Evolutionary conservation across 2,113 vertebrate species (phyloP), one percentile per base, ranked within the genome.

Genomic region (Trinectes maculatus): DNA sequence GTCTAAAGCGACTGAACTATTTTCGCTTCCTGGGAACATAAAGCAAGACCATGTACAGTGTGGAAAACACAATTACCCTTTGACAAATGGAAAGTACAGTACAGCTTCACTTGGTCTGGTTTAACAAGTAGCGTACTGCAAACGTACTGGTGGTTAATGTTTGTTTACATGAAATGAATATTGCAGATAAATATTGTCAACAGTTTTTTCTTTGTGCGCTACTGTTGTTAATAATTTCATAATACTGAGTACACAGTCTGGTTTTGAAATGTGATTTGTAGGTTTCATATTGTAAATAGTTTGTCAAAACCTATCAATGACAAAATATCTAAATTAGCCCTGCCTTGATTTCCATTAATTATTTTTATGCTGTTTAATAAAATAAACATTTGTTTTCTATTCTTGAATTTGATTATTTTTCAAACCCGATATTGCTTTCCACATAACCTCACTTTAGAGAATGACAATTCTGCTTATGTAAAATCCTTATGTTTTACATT

Each of bases 291-390:
- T 81, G 74, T 86, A 79, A 18, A 81, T 67, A 77, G 18, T 76
- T 61, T 64, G 33, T 74, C 2, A 31, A 29, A 34, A 10, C 39
- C 15, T 64, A 54, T 44, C 15, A 0, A 56, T 47, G 33, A 52
- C 25, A 6, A 25, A 60, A 25, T 9, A 15, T 67, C 10, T 46
- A 39, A 26, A 28, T 73, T 25, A 60, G 46, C n/a, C 25, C 10
- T 0, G 4, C 1, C 60, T 36, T 55, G 24, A 49, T 16, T 62
- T 47, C 18, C 4, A 11, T 53, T 74, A 4, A 24, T 62, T 29
- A 54, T 58, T 76, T 67, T 47, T 43, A 71, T 21, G 19, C n/a
- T 15, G 16, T 80, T 84, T 53, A 80, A 80, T 82, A 82, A 88
- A 86, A 73, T 47, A 1, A 75, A 67, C 10, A 42, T 73, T 74